A percentile compares a stretch with the other conserved stretches of the same genome.
Conservation (phyloP, 1,140 invertebrate species). For the Chelonus insularis region DNA sequence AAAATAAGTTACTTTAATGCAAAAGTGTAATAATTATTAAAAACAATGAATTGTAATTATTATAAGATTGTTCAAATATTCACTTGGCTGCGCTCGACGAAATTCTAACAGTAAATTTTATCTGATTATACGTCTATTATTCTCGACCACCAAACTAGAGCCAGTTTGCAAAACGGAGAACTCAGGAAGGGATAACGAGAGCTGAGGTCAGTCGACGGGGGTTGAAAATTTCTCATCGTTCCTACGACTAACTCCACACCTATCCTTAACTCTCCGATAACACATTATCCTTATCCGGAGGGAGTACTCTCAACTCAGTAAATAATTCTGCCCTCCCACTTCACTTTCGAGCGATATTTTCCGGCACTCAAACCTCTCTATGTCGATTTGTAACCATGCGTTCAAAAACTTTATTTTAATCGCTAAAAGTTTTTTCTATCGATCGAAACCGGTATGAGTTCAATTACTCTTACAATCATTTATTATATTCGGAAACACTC, state of each 20-base stretch:
- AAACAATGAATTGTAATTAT: background rate
- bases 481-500: too few relatives aligned
- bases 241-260: background rate
- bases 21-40: too few relatives aligned
- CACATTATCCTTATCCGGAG: conserved; percentile 24
- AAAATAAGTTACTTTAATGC: too few relatives aligned
- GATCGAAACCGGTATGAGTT: too few relatives aligned
- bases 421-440: too few relatives aligned
- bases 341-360: conserved; percentile 9
- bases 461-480: too few relatives aligned
- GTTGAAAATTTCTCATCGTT: conserved; percentile 6
- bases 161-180: conserved; percentile 14
- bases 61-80: conserved; percentile 4
- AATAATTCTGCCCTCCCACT: conserved; percentile 22
- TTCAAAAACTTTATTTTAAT: background rate
- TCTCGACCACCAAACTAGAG: conserved; percentile 14
- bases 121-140: conserved; percentile 22
- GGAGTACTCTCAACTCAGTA: conserved; percentile 17
- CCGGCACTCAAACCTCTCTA: background rate
- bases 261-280: conserved; percentile 15
- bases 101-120: conserved; percentile 20
- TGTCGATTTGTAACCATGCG: background rate
- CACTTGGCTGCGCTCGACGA: conserved; percentile 1
- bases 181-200: conserved; percentile 21
- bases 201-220: background rate